Conservation (phyloP, 1,140 invertebrate species). For the Lepeophtheirus salmonis region DNA sequence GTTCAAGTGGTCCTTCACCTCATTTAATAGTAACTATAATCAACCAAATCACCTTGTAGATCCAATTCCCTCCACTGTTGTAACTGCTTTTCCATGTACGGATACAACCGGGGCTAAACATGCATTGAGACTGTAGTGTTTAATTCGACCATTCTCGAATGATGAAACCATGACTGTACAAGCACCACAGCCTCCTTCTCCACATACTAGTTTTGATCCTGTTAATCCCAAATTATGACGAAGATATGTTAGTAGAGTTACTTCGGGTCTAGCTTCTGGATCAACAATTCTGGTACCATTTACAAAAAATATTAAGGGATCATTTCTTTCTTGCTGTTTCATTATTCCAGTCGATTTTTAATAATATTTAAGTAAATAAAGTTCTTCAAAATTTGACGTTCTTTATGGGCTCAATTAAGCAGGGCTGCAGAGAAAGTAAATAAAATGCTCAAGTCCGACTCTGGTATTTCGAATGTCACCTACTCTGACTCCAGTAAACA, state of each 20-base stretch:
- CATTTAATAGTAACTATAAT: no score
- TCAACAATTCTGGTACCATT: constrained; percentile 1
- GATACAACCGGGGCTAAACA: constrained; percentile 64
- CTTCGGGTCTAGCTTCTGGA: background rate
- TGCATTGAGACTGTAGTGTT: constrained; percentile 67
- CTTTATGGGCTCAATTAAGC: no score
- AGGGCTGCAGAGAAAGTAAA: no score
- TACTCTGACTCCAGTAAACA: no score
- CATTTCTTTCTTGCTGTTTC: no score
- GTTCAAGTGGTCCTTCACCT: no score
- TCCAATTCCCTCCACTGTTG: constrained; percentile 57
- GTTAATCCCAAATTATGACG: constrained; percentile 7
- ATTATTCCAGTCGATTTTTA: no score
- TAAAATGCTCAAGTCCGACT: no score
- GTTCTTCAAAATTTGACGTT: no score
- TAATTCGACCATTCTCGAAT: constrained; percentile 24
- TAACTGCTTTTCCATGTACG: constrained; percentile 62
- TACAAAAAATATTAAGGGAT: background rate
- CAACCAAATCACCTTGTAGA: constrained; percentile 29
- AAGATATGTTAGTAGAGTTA: constrained; percentile 9
- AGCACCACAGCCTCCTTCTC: constrained; percentile 80
- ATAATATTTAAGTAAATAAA: no score
- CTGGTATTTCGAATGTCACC: no score
- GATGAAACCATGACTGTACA: constrained; percentile 66
- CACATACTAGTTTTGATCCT: constrained; percentile 37